Conservation (phyloP, 1,140 invertebrate species). For the Drosophila ironensis region DNA sequence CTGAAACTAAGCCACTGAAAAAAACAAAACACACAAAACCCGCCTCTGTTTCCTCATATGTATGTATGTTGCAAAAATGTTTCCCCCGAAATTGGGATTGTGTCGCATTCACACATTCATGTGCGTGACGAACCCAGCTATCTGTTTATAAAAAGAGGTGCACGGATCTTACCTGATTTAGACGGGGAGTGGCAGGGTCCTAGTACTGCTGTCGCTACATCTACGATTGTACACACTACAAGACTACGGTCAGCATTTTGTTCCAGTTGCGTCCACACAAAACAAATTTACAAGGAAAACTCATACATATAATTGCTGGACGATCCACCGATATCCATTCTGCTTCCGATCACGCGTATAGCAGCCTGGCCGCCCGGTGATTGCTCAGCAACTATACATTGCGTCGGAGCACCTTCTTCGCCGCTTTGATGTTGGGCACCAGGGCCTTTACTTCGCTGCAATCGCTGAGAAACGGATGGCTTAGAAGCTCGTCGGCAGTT, state of each 20-base stretch:
- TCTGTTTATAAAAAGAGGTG: too few relatives aligned
- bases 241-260: constrained; percentile 67
- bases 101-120: constrained; percentile 6
- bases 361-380: constrained; percentile 65
- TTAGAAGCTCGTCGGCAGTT: constrained; percentile 91
- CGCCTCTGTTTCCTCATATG: constrained; percentile 21
- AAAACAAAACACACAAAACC: too few relatives aligned
- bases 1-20: constrained; percentile 9
- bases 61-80: constrained; percentile 33
- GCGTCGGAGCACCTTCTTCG: constrained; percentile 83
- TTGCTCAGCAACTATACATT: constrained; percentile 78
- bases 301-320: constrained; percentile 22
- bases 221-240: constrained; percentile 48
- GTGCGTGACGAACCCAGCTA: neutral
- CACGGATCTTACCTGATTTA: constrained; percentile 35
- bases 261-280: constrained; percentile 53
- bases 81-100: constrained; percentile 25
- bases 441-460: constrained; percentile 92
- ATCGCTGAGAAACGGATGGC: constrained; percentile 93
- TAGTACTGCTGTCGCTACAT: constrained; percentile 28
- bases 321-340: neutral
- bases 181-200: constrained; percentile 22
- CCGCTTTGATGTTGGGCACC: constrained; percentile 95
- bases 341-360: constrained; percentile 59
- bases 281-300: constrained; percentile 62